Evolutionary conservation across 2,888 invertebrate species (phyloP).

Genomic region (Stenichneumon culpator): DNA sequence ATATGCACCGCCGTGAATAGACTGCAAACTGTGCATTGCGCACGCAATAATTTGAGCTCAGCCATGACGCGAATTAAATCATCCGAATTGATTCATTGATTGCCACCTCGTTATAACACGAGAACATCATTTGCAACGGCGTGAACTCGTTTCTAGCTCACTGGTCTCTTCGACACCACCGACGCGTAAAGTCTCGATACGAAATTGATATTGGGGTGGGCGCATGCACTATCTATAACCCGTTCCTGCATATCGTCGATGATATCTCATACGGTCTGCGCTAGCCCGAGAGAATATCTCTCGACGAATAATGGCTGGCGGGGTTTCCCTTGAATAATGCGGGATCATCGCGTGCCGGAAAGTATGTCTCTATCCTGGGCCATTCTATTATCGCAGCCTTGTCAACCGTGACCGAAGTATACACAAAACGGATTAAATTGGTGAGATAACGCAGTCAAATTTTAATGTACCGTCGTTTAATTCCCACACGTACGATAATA

Average conservation of each 20-base stretch:
- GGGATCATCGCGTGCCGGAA: conserved; percentile 35
- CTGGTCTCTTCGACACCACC: conserved; percentile 55
- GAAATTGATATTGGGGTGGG: conserved; percentile 58
- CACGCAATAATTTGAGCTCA: not conserved
- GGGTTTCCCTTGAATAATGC: conserved; percentile 46
- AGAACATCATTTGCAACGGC: conserved; percentile 58
- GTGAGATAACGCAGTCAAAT: conserved; percentile 36
- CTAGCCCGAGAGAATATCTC: conserved; percentile 35
- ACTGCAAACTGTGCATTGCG: not conserved
- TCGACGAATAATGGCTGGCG: conserved; percentile 53
- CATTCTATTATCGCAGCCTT: conserved; percentile 2
- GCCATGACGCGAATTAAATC: conserved; percentile 43
- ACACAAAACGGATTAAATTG: conserved; percentile 44
- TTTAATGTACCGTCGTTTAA: not conserved
- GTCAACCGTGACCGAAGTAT: conserved; percentile 35
- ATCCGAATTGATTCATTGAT: conserved; percentile 55
- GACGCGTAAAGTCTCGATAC: conserved; percentile 67
- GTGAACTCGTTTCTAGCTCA: conserved; percentile 57
- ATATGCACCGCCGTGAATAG: not conserved
- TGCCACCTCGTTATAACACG: conserved; percentile 43
- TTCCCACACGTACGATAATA: not conserved
- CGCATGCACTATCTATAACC: conserved; percentile 34
- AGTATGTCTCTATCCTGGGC: conserved; percentile 29
- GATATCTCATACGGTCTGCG: conserved; percentile 55
- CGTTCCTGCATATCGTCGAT: conserved; percentile 32